Evolutionary conservation across 1,140 invertebrate species (phyloP), one percentile per base, ranked within the genome.

Genomic region (Himalopsyche phryganea): DNA sequence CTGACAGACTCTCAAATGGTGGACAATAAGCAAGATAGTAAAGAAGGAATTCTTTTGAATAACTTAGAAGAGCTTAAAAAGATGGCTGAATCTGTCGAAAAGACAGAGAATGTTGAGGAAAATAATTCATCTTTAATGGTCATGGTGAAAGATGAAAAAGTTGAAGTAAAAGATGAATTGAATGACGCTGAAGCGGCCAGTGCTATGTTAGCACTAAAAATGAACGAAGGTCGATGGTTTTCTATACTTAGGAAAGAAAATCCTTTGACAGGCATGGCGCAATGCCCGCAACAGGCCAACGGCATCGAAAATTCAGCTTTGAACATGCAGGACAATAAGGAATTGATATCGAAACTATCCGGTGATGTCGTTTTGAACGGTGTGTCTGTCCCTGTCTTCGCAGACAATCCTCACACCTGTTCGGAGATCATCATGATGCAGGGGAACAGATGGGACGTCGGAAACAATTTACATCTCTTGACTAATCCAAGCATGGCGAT

Each of bases 391-490:
- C 54, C 50, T 10, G 33, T 38, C 2, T 65, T 57, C 46, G 70
- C 70, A 32, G 75, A 76, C 28, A 76, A 77, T 42, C 70, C 69
- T n/a, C 69, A 73, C 19, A 73, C 72, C 0, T 83, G 81, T 55
- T 69, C 71, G 0, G 74, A 80, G 23, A 70, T 79, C 6, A 61
- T 80, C 0, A 66, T 80, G 56, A 70, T 75, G 18, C 80, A 82
- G 63, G 81, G 81, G 0, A 79, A 82, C 67, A 76, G 79, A 10
- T 83, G 81, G 81, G 81, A 82, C 53, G 73, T 83, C 9, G 79
- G 78, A 0, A 82, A 83, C 45, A 82, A 82, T 56, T 66, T 80
- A 20, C 79, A 82, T 40, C 71, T 82, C 50, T 68, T 82, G 19
- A 77, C 78, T 44, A 79, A 82, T 47, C 80, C 80, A 0, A 74